Conservation (phyloP, 2,797 vertebrate genomes). For the Peromyscus melanophrys region DNA sequence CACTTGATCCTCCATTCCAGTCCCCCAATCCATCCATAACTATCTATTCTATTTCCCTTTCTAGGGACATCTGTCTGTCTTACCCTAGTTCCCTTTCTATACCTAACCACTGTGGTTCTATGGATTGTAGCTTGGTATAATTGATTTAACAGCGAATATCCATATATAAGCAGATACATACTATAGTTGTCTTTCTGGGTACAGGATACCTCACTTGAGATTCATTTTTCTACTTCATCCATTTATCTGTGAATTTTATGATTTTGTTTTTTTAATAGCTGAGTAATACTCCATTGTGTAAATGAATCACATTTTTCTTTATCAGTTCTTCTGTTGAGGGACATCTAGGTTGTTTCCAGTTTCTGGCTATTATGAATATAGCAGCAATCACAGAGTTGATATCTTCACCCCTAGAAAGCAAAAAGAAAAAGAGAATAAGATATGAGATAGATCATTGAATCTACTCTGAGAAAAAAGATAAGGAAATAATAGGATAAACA, state of each 20-base stretch:
- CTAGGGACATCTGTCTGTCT: background rate
- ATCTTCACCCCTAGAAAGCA: no score
- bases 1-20: background rate
- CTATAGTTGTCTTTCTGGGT: background rate
- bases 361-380: background rate
- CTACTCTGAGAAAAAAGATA: no score
- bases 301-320: background rate
- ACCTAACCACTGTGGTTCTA: background rate
- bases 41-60: background rate
- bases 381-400: background rate
- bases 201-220: background rate
- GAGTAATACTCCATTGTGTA: background rate
- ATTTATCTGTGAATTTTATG: background rate
- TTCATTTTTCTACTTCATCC: background rate
- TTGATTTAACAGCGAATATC: background rate
- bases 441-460: no score
- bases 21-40: background rate
- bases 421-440: no score
- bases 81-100: background rate
- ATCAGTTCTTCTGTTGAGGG: background rate
- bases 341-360: background rate
- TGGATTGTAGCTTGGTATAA: background rate
- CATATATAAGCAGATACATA: background rate
- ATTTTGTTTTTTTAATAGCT: no score
- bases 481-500: no score